Evolutionary conservation across 1,140 invertebrate genomes (phyloP).

Genomic region (Leptoteleia sp.): DNA sequence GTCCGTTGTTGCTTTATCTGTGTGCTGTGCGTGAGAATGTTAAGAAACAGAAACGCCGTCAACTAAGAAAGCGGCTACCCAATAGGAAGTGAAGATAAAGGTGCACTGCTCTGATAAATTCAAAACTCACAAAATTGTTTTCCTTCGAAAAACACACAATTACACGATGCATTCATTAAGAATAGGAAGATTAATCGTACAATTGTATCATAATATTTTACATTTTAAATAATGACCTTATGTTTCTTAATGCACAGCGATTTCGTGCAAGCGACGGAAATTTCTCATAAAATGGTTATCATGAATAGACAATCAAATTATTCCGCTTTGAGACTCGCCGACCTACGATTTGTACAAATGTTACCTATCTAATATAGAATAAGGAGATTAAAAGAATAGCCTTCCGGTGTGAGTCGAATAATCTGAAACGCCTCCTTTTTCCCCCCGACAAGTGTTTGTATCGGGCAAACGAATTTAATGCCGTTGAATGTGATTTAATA

Average conservation of each 20-base stretch:
- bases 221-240: no score
- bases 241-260: no score
- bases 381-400: slow-evolving; percentile 40
- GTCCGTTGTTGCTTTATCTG: slow-evolving; percentile 66
- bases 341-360: slow-evolving; percentile 32
- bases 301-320: slow-evolving; percentile 46
- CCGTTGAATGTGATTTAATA: slow-evolving; percentile 36
- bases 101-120: slow-evolving; percentile 40
- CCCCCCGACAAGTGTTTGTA: slow-evolving; percentile 27
- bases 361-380: slow-evolving; percentile 33
- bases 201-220: no score
- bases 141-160: no score
- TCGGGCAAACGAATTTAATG: slow-evolving; percentile 41
- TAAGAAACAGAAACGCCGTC: slow-evolving; percentile 67
- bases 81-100: slow-evolving; percentile 50
- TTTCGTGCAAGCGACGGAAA: slow-evolving; percentile 39
- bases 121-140: slow-evolving; percentile 21
- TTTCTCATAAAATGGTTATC: slow-evolving; percentile 67
- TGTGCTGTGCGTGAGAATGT: slow-evolving; percentile 68
- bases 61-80: slow-evolving; percentile 44
- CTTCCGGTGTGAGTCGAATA: slow-evolving; percentile 36
- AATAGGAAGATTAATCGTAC: no score
- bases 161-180: no score
- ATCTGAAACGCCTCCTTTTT: slow-evolving; percentile 13
- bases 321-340: slow-evolving; percentile 39